A percentile compares a stretch with the other conserved stretches of the same genome.
phyloP scores from a whole-genome alignment of 1,140 invertebrate genomes.

The Adelges cooleyi region DNA sequence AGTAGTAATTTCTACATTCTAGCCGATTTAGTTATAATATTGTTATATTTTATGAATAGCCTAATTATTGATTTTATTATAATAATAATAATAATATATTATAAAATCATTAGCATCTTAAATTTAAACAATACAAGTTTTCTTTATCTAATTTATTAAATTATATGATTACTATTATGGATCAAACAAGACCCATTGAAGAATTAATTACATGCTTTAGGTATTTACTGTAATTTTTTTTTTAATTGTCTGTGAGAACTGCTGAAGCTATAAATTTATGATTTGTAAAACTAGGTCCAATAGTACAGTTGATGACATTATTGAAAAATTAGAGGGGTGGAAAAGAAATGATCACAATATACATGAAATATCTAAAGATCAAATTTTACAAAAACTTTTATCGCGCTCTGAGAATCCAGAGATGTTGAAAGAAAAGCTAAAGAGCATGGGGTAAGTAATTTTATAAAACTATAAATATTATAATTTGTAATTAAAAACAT shows the following conservation, averaged over 20 bases:
- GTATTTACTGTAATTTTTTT: neutral
- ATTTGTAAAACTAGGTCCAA: neutral
- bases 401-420: neutral
- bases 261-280: no score
- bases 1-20: no score
- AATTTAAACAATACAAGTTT: no score
- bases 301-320: constrained; percentile 4
- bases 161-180: no score
- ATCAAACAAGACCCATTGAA: constrained; percentile 1
- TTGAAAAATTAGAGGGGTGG: constrained; percentile 16
- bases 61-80: no score
- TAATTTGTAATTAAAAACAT: neutral
- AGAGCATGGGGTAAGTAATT: neutral
- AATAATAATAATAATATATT: no score
- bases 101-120: no score
- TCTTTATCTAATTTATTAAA: no score
- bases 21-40: no score
- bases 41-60: no score
- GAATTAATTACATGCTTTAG: constrained; percentile 6
- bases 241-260: neutral
- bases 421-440: constrained; percentile 13
- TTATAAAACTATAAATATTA: neutral
- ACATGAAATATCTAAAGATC: constrained; percentile 1
- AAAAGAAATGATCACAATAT: neutral
- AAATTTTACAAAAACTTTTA: neutral